Percentiles rank a stretch among this genome's conserved stretches.
Evolutionary conservation across 2,888 invertebrate species (phyloP).

Genomic region (Nephrocerus scutellatus): DNA sequence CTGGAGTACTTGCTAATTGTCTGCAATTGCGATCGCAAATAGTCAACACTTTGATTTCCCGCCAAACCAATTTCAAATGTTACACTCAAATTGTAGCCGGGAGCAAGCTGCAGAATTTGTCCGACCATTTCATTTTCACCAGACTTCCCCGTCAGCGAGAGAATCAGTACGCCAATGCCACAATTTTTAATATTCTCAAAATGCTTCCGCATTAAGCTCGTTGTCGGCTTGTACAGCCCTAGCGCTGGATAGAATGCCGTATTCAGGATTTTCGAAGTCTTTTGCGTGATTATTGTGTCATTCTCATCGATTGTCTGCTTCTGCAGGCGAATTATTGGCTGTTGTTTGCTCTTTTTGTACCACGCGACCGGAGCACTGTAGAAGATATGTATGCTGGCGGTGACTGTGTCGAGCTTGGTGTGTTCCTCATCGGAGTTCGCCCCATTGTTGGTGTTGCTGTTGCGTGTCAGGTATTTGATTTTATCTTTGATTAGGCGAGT

Average conservation of each 20-base stretch:
- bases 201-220: slow-evolving; percentile 51
- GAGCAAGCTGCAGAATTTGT: slow-evolving; percentile 48
- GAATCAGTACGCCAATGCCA: slow-evolving; percentile 55
- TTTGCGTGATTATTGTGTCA: slow-evolving; percentile 27
- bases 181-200: slow-evolving; percentile 55
- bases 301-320: slow-evolving; percentile 20
- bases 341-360: slow-evolving; percentile 40
- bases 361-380: slow-evolving; percentile 44
- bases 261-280: slow-evolving; percentile 34
- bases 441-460: slow-evolving; percentile 27
- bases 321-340: slow-evolving; percentile 11
- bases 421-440: slow-evolving; percentile 34
- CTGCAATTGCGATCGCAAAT: slow-evolving; percentile 48
- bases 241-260: slow-evolving; percentile 44
- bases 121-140: slow-evolving; percentile 41
- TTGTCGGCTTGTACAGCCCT: slow-evolving; percentile 40
- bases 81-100: slow-evolving; percentile 50
- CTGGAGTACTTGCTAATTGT: slow-evolving; percentile 26
- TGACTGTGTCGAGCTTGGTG: slow-evolving; percentile 32
- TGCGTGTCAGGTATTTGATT: slow-evolving; percentile 35
- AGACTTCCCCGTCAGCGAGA: slow-evolving; percentile 49
- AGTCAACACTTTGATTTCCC: slow-evolving; percentile 49
- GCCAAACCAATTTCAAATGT: slow-evolving; percentile 58
- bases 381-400: slow-evolving; percentile 44
- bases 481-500: slow-evolving; percentile 43